Base-by-base conservation (phyloP, 1,140 invertebrate genomes). In the Achatina immaculata region DNA sequence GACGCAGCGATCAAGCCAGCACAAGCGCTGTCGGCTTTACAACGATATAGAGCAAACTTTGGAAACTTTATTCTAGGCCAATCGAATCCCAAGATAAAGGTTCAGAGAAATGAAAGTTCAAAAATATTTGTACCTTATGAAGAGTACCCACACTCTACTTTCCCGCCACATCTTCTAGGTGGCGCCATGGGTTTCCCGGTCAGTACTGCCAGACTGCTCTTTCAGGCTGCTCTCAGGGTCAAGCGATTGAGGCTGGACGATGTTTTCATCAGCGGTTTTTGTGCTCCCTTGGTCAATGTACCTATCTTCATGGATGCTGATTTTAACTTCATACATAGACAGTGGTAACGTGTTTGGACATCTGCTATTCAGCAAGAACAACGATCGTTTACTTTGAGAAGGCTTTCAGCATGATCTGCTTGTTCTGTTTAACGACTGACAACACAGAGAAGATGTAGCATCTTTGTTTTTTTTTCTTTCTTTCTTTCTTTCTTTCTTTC, bases 1-100 rank as follows among this genome's bases (percentile, higher is more conserved):
- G 85, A 86, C 48, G 78, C 84, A 34, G 83, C 45, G 71, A 78
- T 86, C 19, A 84, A 86, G 48, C 75, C 83, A 48, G 74, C 82
- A 24, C 78, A 82, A 55, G 78, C 83, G 16, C 34, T 85, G 28
- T 55, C 58, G 0, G 71, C 68, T n/a, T 21, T 81, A 21, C 19
- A 74, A 19, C 34, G 78, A 11, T 45, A 74, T 6, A 72, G 72
- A 21, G 19, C n/a, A 28, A 19, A 74, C 2, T 74, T 21, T 51
- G 72, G 24, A 19, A 73, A 82, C 28, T 85, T 82, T 68, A 83
- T 86, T 1, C 80, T 86, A 40, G 85, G 85, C n/a, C 42, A 21
- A 14, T 45, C 28, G 72, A 74, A 74, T n/a, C 31, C 42, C 7
- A 45, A 48, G 72, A 51, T 24, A 1, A 48, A 7, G 9, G 42